Conservation (phyloP, 2,797 vertebrate genomes). For the Eremophila alpestris region DNA sequence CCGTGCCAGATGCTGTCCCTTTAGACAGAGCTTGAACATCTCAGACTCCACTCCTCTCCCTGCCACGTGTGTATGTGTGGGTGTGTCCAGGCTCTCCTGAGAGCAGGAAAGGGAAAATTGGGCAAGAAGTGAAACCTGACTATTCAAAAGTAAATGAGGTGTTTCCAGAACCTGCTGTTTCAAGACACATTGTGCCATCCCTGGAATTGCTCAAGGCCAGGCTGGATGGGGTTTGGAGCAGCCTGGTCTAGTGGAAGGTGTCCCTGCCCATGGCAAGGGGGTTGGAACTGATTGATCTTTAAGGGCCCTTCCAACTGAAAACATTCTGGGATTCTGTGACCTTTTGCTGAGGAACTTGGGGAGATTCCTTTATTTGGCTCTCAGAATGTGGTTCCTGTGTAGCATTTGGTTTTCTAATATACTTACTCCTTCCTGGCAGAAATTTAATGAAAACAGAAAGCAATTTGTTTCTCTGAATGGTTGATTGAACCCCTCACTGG, state of each 20-base stretch:
- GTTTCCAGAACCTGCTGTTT: background rate
- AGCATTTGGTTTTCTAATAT: background rate
- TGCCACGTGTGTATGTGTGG: background rate
- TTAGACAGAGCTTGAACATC: background rate
- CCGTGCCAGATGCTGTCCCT: background rate
- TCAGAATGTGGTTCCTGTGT: background rate
- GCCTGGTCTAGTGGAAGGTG: background rate
- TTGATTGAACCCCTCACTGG: background rate
- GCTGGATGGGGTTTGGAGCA: background rate
- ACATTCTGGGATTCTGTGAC: background rate
- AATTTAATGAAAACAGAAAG: background rate
- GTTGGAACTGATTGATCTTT: background rate
- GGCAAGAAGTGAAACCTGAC: background rate
- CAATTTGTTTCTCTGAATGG: background rate
- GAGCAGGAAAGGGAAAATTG: background rate
- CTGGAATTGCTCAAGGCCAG: background rate
- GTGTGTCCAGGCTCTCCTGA: background rate
- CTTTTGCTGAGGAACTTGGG: background rate
- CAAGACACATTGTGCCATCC: background rate
- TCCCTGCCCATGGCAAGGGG: background rate
- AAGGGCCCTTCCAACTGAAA: background rate
- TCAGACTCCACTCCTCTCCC: fast-evolving
- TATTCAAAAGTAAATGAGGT: background rate
- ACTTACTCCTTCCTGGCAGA: background rate
- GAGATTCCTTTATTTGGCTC: background rate